Percentiles rank a stretch among this genome's conserved stretches.
Conservation (phyloP, 1,140 invertebrate species). For the Atta cephalotes region DNA sequence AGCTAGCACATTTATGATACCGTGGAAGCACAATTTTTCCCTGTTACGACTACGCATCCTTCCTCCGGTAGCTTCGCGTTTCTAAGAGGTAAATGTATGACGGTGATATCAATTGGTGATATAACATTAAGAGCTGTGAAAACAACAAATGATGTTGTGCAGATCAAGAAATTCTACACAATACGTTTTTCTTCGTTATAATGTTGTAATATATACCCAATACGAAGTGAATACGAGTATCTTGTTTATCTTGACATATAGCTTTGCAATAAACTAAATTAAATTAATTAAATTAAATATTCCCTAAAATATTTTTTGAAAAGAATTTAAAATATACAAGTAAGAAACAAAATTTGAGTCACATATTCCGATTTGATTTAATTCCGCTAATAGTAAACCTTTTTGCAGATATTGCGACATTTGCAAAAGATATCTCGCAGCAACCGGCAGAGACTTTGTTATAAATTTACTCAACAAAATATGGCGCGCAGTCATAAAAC, state of each 20-base stretch:
- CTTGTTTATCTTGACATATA: not conserved
- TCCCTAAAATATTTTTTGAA: not conserved
- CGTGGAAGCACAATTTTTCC: constrained; percentile 62
- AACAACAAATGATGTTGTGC: constrained; percentile 13
- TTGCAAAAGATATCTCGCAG: not conserved
- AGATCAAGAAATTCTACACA: not conserved
- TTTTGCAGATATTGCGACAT: not conserved
- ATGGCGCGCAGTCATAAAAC: constrained; percentile 48
- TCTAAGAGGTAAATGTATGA: not conserved
- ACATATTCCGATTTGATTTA: not conserved
- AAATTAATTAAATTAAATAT: not conserved
- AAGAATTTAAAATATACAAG: not conserved
- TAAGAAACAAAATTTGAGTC: not conserved
- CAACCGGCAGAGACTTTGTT: constrained; percentile 31
- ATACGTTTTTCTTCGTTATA: not conserved
- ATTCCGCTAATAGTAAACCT: not conserved
- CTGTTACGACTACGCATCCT: constrained; percentile 54
- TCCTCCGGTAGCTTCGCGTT: constrained; percentile 12
- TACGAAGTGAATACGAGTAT: not conserved
- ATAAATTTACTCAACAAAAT: constrained; percentile 50
- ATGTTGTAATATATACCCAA: not conserved
- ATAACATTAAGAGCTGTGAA: not conserved
- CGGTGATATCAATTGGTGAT: not conserved
- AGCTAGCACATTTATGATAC: constrained; percentile 69
- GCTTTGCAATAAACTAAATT: too few relatives aligned